Evolutionary conservation across 2,888 invertebrate genomes (phyloP).

Genomic region (Sinotaia quadrata): DNA sequence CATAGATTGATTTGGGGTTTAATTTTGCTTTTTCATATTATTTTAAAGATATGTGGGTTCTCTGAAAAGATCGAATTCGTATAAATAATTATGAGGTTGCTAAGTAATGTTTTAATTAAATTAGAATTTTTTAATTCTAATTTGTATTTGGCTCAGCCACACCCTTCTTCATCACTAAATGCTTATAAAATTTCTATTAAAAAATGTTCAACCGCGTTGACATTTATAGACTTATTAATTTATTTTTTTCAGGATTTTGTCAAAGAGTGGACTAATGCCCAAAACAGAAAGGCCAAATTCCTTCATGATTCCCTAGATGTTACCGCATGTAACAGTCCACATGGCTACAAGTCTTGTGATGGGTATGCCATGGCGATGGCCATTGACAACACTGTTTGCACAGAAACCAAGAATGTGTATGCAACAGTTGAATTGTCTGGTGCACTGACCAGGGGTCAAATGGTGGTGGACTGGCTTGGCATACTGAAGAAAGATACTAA

Average conservation of each 20-base stretch:
- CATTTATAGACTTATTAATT: background rate
- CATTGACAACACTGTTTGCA: conserved; percentile 46
- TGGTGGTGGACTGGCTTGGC: conserved; percentile 75
- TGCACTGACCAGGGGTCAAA: conserved; percentile 78
- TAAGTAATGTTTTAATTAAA: too few relatives aligned
- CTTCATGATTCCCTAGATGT: conserved; percentile 39
- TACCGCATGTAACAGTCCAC: conserved; percentile 6
- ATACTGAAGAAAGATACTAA: conserved; percentile 46
- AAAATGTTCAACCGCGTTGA: too few relatives aligned
- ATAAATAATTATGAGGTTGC: too few relatives aligned
- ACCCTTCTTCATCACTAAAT: too few relatives aligned
- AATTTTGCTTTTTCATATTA: too few relatives aligned
- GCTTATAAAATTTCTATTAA: too few relatives aligned
- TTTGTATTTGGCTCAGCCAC: too few relatives aligned
- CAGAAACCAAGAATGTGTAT: conserved; percentile 44
- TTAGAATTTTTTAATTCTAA: too few relatives aligned
- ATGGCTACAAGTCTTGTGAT: conserved; percentile 57
- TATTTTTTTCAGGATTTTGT: conserved; percentile 46
- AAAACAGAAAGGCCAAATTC: conserved; percentile 47
- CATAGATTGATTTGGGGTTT: background rate
- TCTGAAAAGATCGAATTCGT: too few relatives aligned
- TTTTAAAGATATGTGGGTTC: too few relatives aligned
- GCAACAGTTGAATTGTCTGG: conserved; percentile 77
- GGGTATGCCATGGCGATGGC: conserved; percentile 54
- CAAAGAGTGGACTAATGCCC: conserved; percentile 48